Evolutionary conservation across 92 coral and sea anemone genomes (phyloP).

Genomic region (Paramuricea clavata): DNA sequence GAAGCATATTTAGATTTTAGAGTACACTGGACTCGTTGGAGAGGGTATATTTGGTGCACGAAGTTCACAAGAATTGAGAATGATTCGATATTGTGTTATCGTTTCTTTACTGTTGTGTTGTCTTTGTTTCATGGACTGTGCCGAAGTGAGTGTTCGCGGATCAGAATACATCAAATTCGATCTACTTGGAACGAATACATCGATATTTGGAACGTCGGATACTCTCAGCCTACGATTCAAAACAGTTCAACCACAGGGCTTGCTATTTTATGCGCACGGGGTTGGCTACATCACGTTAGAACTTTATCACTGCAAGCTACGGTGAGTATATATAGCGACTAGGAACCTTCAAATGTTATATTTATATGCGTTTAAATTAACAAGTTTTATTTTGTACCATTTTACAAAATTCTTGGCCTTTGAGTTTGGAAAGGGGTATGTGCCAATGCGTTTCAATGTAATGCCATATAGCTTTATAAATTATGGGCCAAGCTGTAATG

Average conservation of each 20-base stretch:
- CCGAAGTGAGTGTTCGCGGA: constrained; percentile 17
- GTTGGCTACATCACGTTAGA: constrained; percentile 89
- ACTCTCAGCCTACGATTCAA: constrained; percentile 70
- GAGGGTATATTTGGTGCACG: neutral
- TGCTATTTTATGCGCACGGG: constrained; percentile 83
- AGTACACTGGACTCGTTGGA: neutral
- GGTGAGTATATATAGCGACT: constrained; percentile 63
- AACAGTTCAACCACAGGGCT: constrained; percentile 85
- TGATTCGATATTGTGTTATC: neutral
- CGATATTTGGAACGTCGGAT: neutral
- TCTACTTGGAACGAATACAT: neutral
- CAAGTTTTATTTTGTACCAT: no score
- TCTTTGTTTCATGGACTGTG: neutral
- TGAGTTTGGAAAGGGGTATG: neutral
- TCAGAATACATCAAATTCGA: constrained; percentile 8
- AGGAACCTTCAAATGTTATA: neutral
- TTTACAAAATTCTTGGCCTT: neutral
- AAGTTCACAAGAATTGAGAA: neutral
- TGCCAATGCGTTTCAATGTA: no score
- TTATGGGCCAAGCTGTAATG: no score
- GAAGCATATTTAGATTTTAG: neutral
- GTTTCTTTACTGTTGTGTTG: neutral
- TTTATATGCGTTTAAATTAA: no score
- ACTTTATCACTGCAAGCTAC: constrained; percentile 82
- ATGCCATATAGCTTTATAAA: no score